Conservation (phyloP, 2,888 invertebrate genomes). For the Sclerodermus sp. region DNA sequence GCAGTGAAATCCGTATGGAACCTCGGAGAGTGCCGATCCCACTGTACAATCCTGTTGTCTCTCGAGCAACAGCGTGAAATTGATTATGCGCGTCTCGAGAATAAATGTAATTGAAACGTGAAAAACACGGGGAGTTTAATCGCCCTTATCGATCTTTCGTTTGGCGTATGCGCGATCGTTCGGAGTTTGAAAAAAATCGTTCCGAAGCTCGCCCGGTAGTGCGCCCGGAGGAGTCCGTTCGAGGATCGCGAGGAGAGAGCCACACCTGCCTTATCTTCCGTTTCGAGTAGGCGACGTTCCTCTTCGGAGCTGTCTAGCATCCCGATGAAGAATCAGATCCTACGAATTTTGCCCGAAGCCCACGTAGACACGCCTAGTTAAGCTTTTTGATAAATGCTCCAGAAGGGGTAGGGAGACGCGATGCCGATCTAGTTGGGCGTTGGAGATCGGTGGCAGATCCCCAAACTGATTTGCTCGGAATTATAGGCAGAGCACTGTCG, state of each 20-base stretch:
- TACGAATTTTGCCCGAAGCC: slow-evolving; percentile 27
- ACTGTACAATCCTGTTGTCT: too few relatives aligned
- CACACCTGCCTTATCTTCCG: slow-evolving; percentile 30
- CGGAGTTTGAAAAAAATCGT: too few relatives aligned
- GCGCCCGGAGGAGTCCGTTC: too few relatives aligned
- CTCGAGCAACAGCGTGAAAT: too few relatives aligned
- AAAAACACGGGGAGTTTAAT: too few relatives aligned
- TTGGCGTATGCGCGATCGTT: too few relatives aligned
- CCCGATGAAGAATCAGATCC: slow-evolving; percentile 17
- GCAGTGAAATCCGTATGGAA: too few relatives aligned
- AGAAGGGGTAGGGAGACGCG: slow-evolving; percentile 18
- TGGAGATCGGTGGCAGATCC: slow-evolving; percentile 39
- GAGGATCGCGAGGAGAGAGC: slow-evolving; percentile 4
- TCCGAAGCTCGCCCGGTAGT: too few relatives aligned
- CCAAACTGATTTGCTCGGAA: slow-evolving; percentile 30
- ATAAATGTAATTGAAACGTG: too few relatives aligned
- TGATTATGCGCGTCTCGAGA: too few relatives aligned
- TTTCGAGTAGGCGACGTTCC: slow-evolving; percentile 4
- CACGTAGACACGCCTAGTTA: slow-evolving; percentile 36
- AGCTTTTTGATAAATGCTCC: slow-evolving; percentile 36
- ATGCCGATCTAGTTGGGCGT: slow-evolving; percentile 17
- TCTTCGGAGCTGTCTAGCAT: slow-evolving; percentile 3
- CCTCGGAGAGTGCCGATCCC: too few relatives aligned
- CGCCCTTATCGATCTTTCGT: too few relatives aligned
- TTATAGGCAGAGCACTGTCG: background rate